A percentile compares a stretch with the other conserved stretches of the same genome.
phyloP scores from a whole-genome alignment of 1,140 invertebrate species.

The Drosophila punjabiensis region DNA sequence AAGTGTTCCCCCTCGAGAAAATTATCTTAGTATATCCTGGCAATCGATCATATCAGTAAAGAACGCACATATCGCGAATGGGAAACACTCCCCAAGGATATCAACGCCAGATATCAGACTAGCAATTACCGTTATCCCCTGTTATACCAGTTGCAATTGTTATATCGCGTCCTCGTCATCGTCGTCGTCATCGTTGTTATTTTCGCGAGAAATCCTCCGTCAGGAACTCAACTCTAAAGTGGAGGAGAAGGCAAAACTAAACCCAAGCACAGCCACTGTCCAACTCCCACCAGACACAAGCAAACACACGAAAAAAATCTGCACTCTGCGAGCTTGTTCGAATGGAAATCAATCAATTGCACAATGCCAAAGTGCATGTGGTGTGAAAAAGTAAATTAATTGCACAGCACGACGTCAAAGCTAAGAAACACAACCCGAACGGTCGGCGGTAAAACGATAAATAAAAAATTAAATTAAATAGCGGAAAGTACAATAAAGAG shows the following conservation, averaged over 20 bases:
- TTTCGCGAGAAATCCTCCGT: conserved; percentile 4
- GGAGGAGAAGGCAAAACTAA: conserved; percentile 24
- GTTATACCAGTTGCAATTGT: conserved; percentile 32
- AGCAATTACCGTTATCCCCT: conserved; percentile 36
- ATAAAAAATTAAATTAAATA: conserved; percentile 21
- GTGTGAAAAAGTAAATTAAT: conserved; percentile 77
- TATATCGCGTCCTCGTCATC: neutral
- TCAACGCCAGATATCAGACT: conserved; percentile 23
- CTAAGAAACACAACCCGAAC: conserved; percentile 36
- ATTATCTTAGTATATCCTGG: conserved; percentile 17
- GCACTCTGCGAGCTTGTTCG: conserved; percentile 41
- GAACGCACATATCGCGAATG: conserved; percentile 30
- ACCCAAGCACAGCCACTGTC: conserved; percentile 27
- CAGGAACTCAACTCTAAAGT: conserved; percentile 1
- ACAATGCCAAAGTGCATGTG: conserved; percentile 60
- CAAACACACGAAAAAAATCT: conserved; percentile 4
- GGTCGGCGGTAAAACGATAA: conserved; percentile 9
- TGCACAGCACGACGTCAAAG: conserved; percentile 59
- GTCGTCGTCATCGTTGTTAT: neutral
- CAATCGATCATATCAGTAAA: conserved; percentile 49
- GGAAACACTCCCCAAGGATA: conserved; percentile 8
- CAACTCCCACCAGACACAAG: conserved; percentile 13
- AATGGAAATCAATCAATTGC: conserved; percentile 76
- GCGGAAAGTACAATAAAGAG: neutral
- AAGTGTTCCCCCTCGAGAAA: conserved; percentile 33